These are phyloP conservation scores for Tanaodytes sp. DNA, from an alignment of 2,888 invertebrate species.

Conservation along the genomic window DNA sequence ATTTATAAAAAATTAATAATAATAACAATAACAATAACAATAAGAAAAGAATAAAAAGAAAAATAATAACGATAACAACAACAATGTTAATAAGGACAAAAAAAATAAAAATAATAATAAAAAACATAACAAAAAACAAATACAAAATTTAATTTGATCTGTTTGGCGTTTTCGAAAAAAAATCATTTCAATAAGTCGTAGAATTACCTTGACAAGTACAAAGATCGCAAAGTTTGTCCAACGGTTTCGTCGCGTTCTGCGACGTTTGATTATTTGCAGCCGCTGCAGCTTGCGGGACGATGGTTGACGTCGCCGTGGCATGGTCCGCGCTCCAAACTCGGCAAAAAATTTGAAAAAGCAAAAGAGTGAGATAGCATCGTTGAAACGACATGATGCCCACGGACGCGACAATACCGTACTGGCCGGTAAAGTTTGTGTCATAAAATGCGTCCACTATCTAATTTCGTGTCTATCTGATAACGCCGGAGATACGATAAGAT, in stretches of 20 bases:
- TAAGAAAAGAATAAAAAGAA: too few relatives aligned
- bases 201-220: conserved; percentile 27
- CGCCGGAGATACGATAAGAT: conserved; percentile 28
- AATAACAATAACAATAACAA: too few relatives aligned
- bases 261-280: not conserved
- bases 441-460: conserved; percentile 27
- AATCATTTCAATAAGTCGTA: too few relatives aligned
- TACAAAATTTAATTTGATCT: too few relatives aligned
- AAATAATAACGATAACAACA: too few relatives aligned
- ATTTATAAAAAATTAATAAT: too few relatives aligned
- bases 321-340: not conserved
- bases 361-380: not conserved
- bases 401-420: conserved; percentile 1
- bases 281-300: not conserved
- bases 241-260: not conserved
- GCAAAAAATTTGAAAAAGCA: conserved; percentile 4
- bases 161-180: too few relatives aligned
- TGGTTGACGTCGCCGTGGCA: not conserved
- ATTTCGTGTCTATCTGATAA: conserved; percentile 26
- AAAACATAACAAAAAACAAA: too few relatives aligned
- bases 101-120: too few relatives aligned
- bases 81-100: too few relatives aligned
- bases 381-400: conserved; percentile 3
- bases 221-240: conserved; percentile 22
- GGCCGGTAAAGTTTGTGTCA: not conserved